These are phyloP conservation scores for Hedya salicella DNA, from an alignment of 2,888 invertebrate genomes.

Conservation along the genomic window DNA sequence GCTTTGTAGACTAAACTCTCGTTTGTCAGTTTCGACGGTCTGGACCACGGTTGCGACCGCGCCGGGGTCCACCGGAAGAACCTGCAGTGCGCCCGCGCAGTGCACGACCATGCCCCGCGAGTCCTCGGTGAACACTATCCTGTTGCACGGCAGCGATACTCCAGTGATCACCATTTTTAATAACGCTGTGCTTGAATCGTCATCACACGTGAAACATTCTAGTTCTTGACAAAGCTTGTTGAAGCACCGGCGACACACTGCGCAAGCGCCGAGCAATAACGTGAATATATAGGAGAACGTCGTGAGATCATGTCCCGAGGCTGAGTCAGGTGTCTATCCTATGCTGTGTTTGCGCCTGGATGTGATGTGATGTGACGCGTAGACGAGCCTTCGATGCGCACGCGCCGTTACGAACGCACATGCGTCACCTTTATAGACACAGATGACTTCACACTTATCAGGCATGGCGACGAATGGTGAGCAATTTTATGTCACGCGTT, in stretches of 20 bases:
- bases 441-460: no score
- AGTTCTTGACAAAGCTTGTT: no score
- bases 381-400: not conserved
- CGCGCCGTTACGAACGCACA: not conserved
- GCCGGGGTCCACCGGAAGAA: slow-evolving; percentile 69
- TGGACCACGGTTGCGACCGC: slow-evolving; percentile 70
- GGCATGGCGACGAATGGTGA: no score
- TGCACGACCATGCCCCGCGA: slow-evolving; percentile 63
- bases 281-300: not conserved
- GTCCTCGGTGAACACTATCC: slow-evolving; percentile 66
- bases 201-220: slow-evolving; percentile 51
- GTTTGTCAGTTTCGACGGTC: slow-evolving; percentile 63
- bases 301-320: not conserved
- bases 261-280: not conserved
- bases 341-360: not conserved
- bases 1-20: slow-evolving; percentile 54
- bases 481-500: no score
- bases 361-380: not conserved
- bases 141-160: slow-evolving; percentile 60
- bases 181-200: slow-evolving; percentile 66
- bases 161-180: slow-evolving; percentile 68
- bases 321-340: not conserved
- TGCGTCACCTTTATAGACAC: not conserved
- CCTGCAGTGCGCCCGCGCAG: slow-evolving; percentile 56
- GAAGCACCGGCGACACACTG: not conserved